Evolutionary conservation across 2,888 invertebrate genomes (phyloP), one percentile per base, ranked within the genome.

Genomic region (Microlaimidae sp.): DNA sequence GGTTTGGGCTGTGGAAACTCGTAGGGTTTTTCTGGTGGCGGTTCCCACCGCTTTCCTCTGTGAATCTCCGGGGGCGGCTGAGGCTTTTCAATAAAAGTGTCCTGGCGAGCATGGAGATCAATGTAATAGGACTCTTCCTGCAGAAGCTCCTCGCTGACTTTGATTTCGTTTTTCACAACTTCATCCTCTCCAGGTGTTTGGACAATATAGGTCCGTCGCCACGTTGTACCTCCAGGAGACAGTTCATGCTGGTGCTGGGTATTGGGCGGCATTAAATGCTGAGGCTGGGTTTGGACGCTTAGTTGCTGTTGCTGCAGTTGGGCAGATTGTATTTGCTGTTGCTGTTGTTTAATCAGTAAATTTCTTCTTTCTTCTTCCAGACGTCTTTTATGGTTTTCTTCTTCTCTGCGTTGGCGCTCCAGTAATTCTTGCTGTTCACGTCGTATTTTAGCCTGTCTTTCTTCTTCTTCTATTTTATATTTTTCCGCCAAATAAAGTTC

Each of bases 21-120:
- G 32, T 62, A 69, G 4, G 68, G 66, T 49, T 61, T 61, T 42
- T 69, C 69, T 17, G 67, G 66, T 5, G 69, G 69, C 21, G 69
- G 69, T 38, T 67, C 64, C 69, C 69, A 69, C 23, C 66, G 54
- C 40, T 56, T 59, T 3, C 69, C 69, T 32, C 64, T 51, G 13
- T 61, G 53, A 24, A 68, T 65, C 24, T 61, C 19, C 26, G 63
- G 63, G 24, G 54, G 53, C 7, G 53, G 51, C 13, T 63, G 63
- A 5, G 62, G 61, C 47, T 61, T 61, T 54, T 67, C 66, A n/a
- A 67, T 62, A 54, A 67, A 67, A 1, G 64, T 63, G 38, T 64
- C 63, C 21, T 67, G 56, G 52, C 67, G 53, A 2, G 53, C 49
- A 49, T 67, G 51, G 24, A 69, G 45, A 52, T 67, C 68, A 32